A percentile compares a stretch with the other conserved stretches of the same genome.
Evolutionary conservation across 2,888 invertebrate species (phyloP).

Genomic region (Oxystoma pomonae): DNA sequence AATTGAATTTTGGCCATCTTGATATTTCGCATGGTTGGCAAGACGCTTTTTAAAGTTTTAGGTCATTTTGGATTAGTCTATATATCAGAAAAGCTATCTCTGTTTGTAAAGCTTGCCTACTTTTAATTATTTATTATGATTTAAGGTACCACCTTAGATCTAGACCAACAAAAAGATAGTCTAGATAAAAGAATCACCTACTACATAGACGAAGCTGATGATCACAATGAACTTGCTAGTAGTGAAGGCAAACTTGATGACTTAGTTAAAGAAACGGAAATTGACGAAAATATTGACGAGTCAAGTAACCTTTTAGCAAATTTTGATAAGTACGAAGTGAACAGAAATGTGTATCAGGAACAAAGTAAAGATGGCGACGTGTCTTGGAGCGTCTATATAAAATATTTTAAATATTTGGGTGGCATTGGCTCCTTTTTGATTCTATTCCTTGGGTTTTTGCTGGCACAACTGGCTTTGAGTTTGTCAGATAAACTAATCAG

Average conservation of each 20-base stretch:
- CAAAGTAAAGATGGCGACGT: conserved; percentile 35
- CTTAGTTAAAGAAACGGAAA: conserved; percentile 18
- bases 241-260: conserved; percentile 2
- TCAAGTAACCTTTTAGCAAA: conserved; percentile 20
- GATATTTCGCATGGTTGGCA: too few relatives aligned
- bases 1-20: too few relatives aligned
- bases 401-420: conserved; percentile 37
- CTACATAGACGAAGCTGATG: conserved; percentile 31
- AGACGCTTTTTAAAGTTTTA: too few relatives aligned
- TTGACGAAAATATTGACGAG: conserved; percentile 19
- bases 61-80: too few relatives aligned
- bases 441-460: conserved; percentile 30
- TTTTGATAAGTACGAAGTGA: conserved; percentile 1
- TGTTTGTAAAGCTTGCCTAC: too few relatives aligned
- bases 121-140: too few relatives aligned
- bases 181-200: conserved; percentile 32
- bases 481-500: conserved; percentile 35
- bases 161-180: conserved; percentile 27
- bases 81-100: too few relatives aligned
- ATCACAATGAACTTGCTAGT: neutral
- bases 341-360: conserved; percentile 34
- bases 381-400: conserved; percentile 31
- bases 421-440: conserved; percentile 31
- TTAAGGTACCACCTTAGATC: conserved; percentile 27
- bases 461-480: conserved; percentile 30